Evolutionary conservation across 2,797 vertebrate species (phyloP), one percentile per base, ranked within the genome.

Genomic region (Rhinogobio ventralis): DNA sequence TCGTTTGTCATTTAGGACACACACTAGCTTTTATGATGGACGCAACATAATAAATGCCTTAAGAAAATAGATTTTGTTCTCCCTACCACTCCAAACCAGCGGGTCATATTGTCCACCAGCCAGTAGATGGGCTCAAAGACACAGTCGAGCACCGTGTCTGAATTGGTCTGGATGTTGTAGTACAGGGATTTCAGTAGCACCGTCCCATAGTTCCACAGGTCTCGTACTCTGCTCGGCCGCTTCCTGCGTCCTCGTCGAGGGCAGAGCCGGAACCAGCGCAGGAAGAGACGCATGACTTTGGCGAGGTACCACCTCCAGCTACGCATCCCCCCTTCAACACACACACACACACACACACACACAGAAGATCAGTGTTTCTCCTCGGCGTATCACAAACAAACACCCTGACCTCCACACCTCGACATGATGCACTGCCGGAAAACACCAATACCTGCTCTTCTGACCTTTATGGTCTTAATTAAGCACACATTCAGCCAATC

Each of bases 11-110:
- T 42, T 42, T 42, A 42, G 39, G 39, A 42, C 39, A 42, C 2
- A 23, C 55, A 11, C 10, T 60, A 2, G 55, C 23, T 11, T 11
- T 60, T 11, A 60, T n/a, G 55, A 60, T 25, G 23, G 20, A 30
- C 9, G 3, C 67, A 19, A 39, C 33, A 36, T 19, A 42, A 1
- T 45, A 51, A 30, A 46, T 67, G 1, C 33, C 9, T 72, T 13
- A 17, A 64, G 28, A 72, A 28, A 19, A 53, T 53, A 1, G 36
- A 36, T 30, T 33, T 4, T 0, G 33, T 5, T 73, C 10, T n/a
- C 93, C 96, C 96, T 92, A 99, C 98, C 96, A 98, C 95, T 2
- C 98, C 98, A 15, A 99, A 99, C 98, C 98, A 99, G 67, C 97
- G 96, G 42, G 97, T 99, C 90, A 98, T 92, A 0, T 96, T 96